Percentiles rank a stretch among this genome's conserved stretches.
Evolutionary conservation across 2,888 invertebrate species (phyloP).

Genomic region (Scaptomyza polygonia): DNA sequence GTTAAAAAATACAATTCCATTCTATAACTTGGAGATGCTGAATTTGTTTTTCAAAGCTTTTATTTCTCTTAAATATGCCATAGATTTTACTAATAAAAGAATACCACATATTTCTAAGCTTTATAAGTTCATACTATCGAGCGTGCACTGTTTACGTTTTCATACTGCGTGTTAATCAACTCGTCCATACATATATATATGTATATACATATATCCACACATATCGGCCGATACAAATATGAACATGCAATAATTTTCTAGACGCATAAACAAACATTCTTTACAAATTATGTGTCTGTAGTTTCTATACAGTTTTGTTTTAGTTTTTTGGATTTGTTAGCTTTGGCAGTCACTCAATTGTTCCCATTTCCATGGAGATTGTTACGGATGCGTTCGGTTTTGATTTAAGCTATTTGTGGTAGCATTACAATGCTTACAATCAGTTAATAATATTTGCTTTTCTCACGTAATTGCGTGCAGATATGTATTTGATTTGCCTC

Average conservation of each 20-base stretch:
- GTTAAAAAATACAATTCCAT: too few relatives aligned
- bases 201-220: conserved; percentile 4
- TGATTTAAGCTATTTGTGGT: conserved; percentile 50
- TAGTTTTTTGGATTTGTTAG: conserved; percentile 47
- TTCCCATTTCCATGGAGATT: conserved; percentile 32
- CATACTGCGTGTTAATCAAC: conserved; percentile 41
- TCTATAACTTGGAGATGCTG: too few relatives aligned
- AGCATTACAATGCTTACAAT: conserved; percentile 20
- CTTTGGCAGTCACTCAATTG: conserved; percentile 43
- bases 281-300: conserved; percentile 54
- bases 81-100: too few relatives aligned
- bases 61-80: too few relatives aligned
- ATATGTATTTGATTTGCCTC: conserved; percentile 1
- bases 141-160: neutral
- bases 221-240: conserved; percentile 32
- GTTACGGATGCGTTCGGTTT: conserved; percentile 28
- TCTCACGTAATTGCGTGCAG: conserved; percentile 53
- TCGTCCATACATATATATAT: conserved; percentile 10
- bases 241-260: conserved; percentile 68
- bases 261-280: conserved; percentile 71
- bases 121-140: neutral
- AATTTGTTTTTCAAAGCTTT: too few relatives aligned
- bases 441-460: conserved; percentile 35
- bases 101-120: neutral
- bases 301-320: conserved; percentile 33